Evolutionary conservation across 2,113 vertebrate genomes (phyloP).

Genomic region (Coptodon rendalli): DNA sequence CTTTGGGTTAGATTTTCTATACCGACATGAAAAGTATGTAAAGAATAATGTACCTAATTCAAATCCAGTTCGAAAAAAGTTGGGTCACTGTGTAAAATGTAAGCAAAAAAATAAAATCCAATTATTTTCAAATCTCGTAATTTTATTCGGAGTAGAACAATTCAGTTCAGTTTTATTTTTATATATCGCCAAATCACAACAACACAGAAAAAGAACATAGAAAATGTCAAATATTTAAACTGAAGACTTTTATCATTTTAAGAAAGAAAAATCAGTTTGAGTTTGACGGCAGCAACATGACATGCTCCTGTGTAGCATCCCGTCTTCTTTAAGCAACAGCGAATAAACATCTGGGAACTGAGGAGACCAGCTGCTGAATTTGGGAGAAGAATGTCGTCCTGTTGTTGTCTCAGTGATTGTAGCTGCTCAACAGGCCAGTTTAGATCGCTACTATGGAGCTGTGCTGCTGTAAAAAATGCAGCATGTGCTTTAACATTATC

Average conservation of each 20-base stretch:
- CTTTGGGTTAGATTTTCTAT: background rate
- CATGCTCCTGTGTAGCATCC: background rate
- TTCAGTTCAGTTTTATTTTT: background rate
- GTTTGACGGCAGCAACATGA: background rate
- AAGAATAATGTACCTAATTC: background rate
- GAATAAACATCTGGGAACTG: background rate
- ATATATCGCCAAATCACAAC: background rate
- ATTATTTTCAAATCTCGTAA: background rate
- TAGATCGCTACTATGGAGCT: background rate
- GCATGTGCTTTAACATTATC: fast-evolving
- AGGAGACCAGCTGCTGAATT: background rate
- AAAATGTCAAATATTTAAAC: background rate
- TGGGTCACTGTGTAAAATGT: background rate
- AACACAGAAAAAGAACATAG: background rate
- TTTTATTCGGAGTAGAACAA: background rate
- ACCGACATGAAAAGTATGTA: background rate
- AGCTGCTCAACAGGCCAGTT: background rate
- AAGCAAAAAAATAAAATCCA: background rate
- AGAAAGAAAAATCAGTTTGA: background rate
- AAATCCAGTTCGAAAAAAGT: background rate
- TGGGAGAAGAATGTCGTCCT: background rate
- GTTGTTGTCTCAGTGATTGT: fast-evolving
- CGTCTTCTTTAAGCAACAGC: background rate
- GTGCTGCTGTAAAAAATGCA: background rate
- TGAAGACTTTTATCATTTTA: background rate